A percentile compares a stretch with the other conserved stretches of the same genome.
These are phyloP conservation scores for Gadus macrocephalus DNA, from an alignment of 2,113 vertebrate genomes.

Conservation along the genomic window DNA sequence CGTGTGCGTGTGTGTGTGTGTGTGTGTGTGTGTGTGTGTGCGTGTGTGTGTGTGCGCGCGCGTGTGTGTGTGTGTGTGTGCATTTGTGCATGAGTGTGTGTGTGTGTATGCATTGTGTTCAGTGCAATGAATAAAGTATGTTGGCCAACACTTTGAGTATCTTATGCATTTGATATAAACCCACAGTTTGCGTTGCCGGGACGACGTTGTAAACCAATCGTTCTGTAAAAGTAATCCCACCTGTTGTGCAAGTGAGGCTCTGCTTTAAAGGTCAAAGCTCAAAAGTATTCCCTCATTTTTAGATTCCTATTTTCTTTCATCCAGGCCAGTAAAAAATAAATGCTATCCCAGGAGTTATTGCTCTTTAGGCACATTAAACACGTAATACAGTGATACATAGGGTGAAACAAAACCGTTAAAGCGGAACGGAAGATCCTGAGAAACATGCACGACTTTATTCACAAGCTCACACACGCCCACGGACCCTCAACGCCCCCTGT, in stretches of 20 bases:
- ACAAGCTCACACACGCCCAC: too few species aligned
- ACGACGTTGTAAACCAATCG: neutral
- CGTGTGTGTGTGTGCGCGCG: neutral
- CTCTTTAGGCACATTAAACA: slow-evolving; percentile 31
- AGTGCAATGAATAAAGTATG: too few species aligned
- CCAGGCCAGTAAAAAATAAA: slow-evolving; percentile 29
- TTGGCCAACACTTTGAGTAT: too few species aligned
- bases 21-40: neutral
- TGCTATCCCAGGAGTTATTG: slow-evolving; percentile 14
- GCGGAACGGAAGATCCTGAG: slow-evolving; percentile 31
- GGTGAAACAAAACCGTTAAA: slow-evolving; percentile 7
- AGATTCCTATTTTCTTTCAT: slow-evolving; percentile 18
- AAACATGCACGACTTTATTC: slow-evolving; percentile 23
- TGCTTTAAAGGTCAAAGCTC: slow-evolving; percentile 6
- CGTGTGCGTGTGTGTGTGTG: too few species aligned
- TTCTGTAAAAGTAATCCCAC: slow-evolving; percentile 50
- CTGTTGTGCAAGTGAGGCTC: slow-evolving; percentile 13
- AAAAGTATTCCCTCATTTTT: slow-evolving; percentile 31
- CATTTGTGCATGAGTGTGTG: neutral
- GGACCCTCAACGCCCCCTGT: slow-evolving; percentile 23
- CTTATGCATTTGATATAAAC: too few species aligned
- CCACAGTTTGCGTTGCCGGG: too few species aligned
- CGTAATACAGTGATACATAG: too few species aligned
- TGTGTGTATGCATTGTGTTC: slow-evolving; percentile 1
- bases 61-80: neutral